phyloP scores from a whole-genome alignment of 2,888 invertebrate species.

The Pristionchus mayeri region DNA sequence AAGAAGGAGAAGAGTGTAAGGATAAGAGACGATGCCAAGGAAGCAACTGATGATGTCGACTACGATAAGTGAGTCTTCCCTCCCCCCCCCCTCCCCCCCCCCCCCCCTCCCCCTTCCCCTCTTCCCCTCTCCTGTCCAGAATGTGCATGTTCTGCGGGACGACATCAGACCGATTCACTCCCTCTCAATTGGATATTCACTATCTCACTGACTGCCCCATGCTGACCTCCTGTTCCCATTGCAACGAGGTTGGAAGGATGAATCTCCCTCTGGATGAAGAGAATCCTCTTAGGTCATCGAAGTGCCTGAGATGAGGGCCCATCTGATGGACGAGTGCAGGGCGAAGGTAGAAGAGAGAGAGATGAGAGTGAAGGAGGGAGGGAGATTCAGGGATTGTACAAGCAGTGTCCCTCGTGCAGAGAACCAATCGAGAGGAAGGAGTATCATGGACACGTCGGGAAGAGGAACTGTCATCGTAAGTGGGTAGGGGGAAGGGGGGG shows the following conservation, averaged over 20 bases:
- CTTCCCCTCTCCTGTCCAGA: not conserved
- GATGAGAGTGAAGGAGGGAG: not conserved
- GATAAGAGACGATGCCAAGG: conserved; percentile 44
- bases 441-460: conserved; percentile 39
- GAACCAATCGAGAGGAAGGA: conserved; percentile 46
- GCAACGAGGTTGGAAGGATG: conserved; percentile 4
- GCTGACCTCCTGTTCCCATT: conserved; percentile 23
- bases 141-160: conserved; percentile 49
- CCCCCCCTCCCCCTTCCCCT: not conserved
- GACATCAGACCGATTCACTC: conserved; percentile 33
- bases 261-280: not conserved
- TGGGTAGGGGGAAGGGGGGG: too few relatives aligned
- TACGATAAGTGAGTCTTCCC: conserved; percentile 40
- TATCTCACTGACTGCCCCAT: conserved; percentile 31
- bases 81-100: too few relatives aligned
- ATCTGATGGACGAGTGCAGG: conserved; percentile 42
- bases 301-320: conserved; percentile 34
- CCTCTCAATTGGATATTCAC: conserved; percentile 33
- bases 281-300: not conserved
- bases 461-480: conserved; percentile 47
- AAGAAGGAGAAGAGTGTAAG: conserved; percentile 39
- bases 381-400: conserved; percentile 31
- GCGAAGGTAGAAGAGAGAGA: not conserved
- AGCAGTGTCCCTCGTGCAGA: conserved; percentile 33
- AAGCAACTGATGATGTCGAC: conserved; percentile 14